Evolutionary conservation across 2,113 vertebrate genomes (phyloP).

Genomic region (Sitta europaea): DNA sequence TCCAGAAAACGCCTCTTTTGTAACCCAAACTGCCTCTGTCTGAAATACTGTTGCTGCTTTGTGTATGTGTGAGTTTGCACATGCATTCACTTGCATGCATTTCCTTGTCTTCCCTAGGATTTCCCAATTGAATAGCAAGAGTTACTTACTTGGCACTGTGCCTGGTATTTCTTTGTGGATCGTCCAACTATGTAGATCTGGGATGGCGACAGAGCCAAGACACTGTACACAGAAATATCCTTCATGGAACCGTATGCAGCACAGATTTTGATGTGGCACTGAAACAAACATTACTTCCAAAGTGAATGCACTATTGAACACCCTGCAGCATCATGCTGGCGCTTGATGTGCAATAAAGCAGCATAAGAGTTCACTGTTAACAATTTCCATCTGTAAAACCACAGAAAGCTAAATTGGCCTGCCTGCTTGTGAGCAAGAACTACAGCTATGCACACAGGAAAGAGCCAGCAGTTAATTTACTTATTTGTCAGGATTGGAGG

Average conservation of each 20-base stretch:
- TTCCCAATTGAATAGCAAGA: background rate
- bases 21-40: background rate
- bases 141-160: slow-evolving; percentile 88
- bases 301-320: background rate
- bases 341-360: background rate
- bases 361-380: background rate
- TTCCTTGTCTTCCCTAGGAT: background rate
- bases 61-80: background rate
- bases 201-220: slow-evolving; percentile 86
- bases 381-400: background rate
- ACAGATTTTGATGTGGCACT: slow-evolving; percentile 98
- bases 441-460: background rate
- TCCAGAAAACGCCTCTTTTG: background rate
- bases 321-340: background rate
- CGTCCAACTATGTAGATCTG: slow-evolving; percentile 98
- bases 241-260: slow-evolving; percentile 96
- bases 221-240: slow-evolving; percentile 97
- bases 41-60: background rate
- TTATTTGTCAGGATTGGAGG: background rate
- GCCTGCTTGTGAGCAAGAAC: background rate
- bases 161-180: slow-evolving; percentile 95
- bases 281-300: slow-evolving; percentile 51
- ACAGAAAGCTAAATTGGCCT: background rate
- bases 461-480: background rate
- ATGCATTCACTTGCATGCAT: background rate